Conservation (phyloP, 2,113 vertebrate species). For the Gobio gobio region DNA sequence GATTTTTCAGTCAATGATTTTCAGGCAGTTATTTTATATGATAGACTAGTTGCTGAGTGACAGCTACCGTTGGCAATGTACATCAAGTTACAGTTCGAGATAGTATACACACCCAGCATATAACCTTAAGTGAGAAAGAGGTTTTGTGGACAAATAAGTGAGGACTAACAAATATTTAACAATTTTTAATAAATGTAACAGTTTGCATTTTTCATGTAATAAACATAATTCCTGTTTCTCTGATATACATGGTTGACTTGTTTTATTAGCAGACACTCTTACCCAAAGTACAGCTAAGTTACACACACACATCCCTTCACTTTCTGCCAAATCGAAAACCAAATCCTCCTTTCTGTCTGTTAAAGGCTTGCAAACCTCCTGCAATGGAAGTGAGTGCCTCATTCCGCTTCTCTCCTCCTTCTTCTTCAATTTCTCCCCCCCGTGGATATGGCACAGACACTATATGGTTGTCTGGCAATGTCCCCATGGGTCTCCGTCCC, state of each 20-base stretch:
- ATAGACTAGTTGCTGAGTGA: not conserved
- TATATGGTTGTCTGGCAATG: slow-evolving; percentile 54
- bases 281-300: too few species aligned
- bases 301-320: slow-evolving; percentile 11
- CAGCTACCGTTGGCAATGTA: not conserved
- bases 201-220: not conserved
- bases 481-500: not conserved
- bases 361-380: slow-evolving; percentile 73
- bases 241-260: too few species aligned
- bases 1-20: too few species aligned
- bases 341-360: slow-evolving; percentile 77
- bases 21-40: not conserved
- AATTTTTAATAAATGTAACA: slow-evolving; percentile 19
- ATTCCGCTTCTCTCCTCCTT: slow-evolving; percentile 62
- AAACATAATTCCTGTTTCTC: not conserved
- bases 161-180: not conserved
- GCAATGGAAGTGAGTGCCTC: slow-evolving; percentile 72
- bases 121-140: not conserved
- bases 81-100: not conserved
- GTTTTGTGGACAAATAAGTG: not conserved
- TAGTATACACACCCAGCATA: not conserved
- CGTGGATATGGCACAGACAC: slow-evolving; percentile 56
- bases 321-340: slow-evolving; percentile 77
- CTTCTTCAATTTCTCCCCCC: slow-evolving; percentile 50
- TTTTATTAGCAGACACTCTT: not conserved